Evolutionary conservation across 2,113 vertebrate species (phyloP), one percentile per base, ranked within the genome.

Genomic region (Capreolus pygargus): DNA sequence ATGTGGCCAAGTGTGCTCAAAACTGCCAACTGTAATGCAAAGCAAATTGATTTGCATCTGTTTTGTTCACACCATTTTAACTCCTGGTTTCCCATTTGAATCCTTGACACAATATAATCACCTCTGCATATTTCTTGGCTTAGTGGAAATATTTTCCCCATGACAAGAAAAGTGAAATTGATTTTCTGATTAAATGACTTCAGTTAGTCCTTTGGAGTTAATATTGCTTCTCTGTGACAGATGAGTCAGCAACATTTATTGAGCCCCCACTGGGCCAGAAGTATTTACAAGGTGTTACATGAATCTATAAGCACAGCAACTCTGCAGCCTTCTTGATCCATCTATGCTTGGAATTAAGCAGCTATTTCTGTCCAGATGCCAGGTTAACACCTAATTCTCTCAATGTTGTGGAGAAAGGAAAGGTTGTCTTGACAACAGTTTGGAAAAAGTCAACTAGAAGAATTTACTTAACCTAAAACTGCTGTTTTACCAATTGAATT

Each of bases 361-460:
- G 92, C 93, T 57, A 85, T 92, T 97, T 97, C 86, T 98, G 96
- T 96, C 97, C 87, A 78, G 67, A 86, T 89, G 95, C 98, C 96
- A 97, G 86, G 54, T 67, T 86, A 95, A 97, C 97, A 97, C 98
- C 96, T 97, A 97, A 96, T 98, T 98, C 94, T 89, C 95, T 97
- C 96, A 83, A 0, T 97, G 95, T 98, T 98, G 82, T 97, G 96
- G 96, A 97, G 91, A 97, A 92, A 95, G 95, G 83, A 61, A 92
- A 95, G 55, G 97, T 98, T 98, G 98, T 96, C 97, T 97, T 97
- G 98, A 98, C 97, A 97, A 98, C 97, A 82, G 25, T 93, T 96
- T 85, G 95, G 96, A 96, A 97, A 96, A 97, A 95, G 47, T 91
- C 85, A 93, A 86, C 92, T 70, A 45, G 91, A 90, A 84, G 84